These are phyloP conservation scores for Pemphredon lugubris DNA, from an alignment of 2,888 invertebrate genomes.

Conservation along the genomic window DNA sequence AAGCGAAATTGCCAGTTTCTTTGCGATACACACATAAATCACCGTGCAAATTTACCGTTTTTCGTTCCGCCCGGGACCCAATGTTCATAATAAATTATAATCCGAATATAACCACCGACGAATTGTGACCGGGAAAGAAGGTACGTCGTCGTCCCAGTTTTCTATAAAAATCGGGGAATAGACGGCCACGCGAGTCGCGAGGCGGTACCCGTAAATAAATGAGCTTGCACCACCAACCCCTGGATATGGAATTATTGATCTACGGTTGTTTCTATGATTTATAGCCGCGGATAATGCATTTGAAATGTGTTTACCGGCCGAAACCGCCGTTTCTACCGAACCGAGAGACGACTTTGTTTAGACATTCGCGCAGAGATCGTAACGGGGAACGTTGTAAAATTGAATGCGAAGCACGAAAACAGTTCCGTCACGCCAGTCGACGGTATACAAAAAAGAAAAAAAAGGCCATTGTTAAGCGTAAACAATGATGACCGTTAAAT, in stretches of 20 bases:
- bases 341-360: conserved; percentile 65
- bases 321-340: conserved; percentile 62
- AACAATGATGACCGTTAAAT: no score
- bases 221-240: conserved; percentile 60
- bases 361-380: conserved; percentile 7
- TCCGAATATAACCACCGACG: conserved; percentile 8
- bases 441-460: no score
- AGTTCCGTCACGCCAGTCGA: not conserved
- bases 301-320: conserved; percentile 76
- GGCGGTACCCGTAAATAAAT: conserved; percentile 69
- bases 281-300: conserved; percentile 77
- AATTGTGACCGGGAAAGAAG: conserved; percentile 25
- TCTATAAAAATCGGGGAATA: conserved; percentile 47
- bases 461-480: no score
- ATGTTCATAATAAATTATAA: conserved; percentile 27
- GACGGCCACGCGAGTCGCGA: conserved; percentile 40
- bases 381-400: not conserved
- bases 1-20: no score
- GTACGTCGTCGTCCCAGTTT: conserved; percentile 46
- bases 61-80: not conserved
- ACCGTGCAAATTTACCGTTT: not conserved
- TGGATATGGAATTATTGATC: conserved; percentile 78
- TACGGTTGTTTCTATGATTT: conserved; percentile 75
- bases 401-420: conserved; percentile 2
- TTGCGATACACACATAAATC: no score